Conservation (phyloP, 1,140 invertebrate species). For the Nomia melanderi region DNA sequence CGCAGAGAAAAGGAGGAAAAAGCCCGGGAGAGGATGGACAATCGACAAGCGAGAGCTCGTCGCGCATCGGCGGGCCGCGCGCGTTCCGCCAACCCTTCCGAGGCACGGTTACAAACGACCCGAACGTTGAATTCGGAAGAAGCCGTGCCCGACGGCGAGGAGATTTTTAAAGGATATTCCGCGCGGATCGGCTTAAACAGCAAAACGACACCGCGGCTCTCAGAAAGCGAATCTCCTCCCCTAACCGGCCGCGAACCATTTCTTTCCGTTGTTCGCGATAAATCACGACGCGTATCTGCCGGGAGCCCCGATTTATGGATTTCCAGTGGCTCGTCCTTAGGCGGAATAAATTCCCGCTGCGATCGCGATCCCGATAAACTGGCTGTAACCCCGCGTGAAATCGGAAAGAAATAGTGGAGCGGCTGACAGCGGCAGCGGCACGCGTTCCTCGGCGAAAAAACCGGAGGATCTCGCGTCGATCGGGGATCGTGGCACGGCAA, state of each 20-base stretch:
- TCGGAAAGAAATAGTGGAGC: background rate
- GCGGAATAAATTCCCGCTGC: slow-evolving; percentile 36
- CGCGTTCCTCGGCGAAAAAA: background rate
- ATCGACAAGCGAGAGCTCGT: slow-evolving; percentile 29
- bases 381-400: slow-evolving; percentile 15
- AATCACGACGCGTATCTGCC: slow-evolving; percentile 39
- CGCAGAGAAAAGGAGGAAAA: background rate
- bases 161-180: no score
- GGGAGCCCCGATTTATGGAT: slow-evolving; percentile 41
- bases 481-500: background rate
- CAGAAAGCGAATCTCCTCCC: background rate
- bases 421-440: background rate
- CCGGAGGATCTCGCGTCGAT: slow-evolving; percentile 12
- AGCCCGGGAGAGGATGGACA: slow-evolving; percentile 9
- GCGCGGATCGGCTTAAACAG: no score
- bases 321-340: slow-evolving; percentile 40
- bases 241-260: background rate
- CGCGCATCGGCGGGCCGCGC: slow-evolving; percentile 1
- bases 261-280: slow-evolving; percentile 29
- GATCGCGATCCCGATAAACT: slow-evolving; percentile 40
- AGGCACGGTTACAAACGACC: background rate
- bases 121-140: background rate
- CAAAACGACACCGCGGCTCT: no score
- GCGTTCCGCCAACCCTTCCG: background rate
- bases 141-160: no score